Base-by-base conservation (phyloP, 1,140 invertebrate genomes). In the Drosophila funebris region DNA sequence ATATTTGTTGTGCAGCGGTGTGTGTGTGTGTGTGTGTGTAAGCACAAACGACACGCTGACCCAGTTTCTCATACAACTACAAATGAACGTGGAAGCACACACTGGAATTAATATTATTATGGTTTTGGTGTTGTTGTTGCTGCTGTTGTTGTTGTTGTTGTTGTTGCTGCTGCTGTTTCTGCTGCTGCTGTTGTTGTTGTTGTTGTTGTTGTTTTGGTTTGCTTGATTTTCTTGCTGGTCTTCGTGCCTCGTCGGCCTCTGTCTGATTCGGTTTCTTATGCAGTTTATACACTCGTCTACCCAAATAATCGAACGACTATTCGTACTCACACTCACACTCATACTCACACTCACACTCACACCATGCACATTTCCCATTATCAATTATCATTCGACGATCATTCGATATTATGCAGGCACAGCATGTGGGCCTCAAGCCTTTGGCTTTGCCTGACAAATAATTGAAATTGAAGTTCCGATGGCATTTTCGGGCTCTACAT, bases 71-170 rank as follows among this genome's bases (percentile, higher is more conserved):
- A 88, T 66, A 88, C 79, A 70, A 79, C 76, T 73, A 87, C 83
- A 72, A 78, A 18, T 53, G 46, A 83, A 74, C 69, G 72, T 73
- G 76, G 84, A 88, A 83, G 78, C 83, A 88, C 83, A 85, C 78
- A 88, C 83, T 88, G 83, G 83, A 88, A 88, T 88, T 88, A 88
- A 88, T 88, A 88, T 88, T 88, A 88, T 88, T 88, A 88, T 88
- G 83, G 78, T 88, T 64, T 69, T 76, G 60, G 41, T 72, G 58
- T 11, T 73, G 61, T 44, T 76, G 66, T 6, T 72, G 57, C 24
- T 72, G 73, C 5, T 48, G 57, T 8, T 56, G 52, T n/a, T 63
- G 60, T 6, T 71, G 67, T 37, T 76, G 67, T 36, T 67, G 54
- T 3, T 73, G 64, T 37, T 66, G 74, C 20, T 70, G 56, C 60